These are phyloP conservation scores for Cantharis lateralis DNA, from an alignment of 2,888 invertebrate genomes.

Conservation along the genomic window DNA sequence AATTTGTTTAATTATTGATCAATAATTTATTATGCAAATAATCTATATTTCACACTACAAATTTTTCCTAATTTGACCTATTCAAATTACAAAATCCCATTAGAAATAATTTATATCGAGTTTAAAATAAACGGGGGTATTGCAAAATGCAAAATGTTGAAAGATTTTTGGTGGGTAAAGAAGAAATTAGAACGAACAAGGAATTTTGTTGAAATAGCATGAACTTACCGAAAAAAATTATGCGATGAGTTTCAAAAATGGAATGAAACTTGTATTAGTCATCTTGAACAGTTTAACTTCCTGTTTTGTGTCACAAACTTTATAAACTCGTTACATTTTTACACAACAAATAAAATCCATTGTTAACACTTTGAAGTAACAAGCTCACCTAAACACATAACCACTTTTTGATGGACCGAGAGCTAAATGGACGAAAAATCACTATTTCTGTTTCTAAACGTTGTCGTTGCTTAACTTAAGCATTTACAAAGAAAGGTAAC, in stretches of 20 bases:
- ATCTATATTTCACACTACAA: background rate
- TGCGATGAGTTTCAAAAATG: background rate
- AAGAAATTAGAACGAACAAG: background rate
- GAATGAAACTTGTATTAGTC: background rate
- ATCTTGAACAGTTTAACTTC: slow-evolving; percentile 1
- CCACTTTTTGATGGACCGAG: background rate
- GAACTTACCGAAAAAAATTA: background rate
- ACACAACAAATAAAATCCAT: background rate
- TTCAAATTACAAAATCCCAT: background rate
- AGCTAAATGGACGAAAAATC: background rate
- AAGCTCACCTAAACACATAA: background rate
- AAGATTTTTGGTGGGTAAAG: background rate
- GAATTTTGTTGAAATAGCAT: too few species aligned
- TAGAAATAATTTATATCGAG: background rate
- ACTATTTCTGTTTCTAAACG: slow-evolving; percentile 5
- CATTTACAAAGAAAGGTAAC: slow-evolving; percentile 31
- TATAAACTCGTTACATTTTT: background rate
- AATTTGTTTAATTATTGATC: too few species aligned
- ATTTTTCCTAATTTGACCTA: background rate
- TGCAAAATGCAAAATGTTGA: background rate
- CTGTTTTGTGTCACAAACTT: background rate
- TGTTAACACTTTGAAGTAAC: background rate
- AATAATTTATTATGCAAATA: background rate
- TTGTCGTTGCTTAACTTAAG: slow-evolving; percentile 22
- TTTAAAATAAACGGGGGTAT: background rate